Evolutionary conservation across 2,797 vertebrate species (phyloP), one percentile per base, ranked within the genome.

Genomic region (Syngnathus rostellatus): DNA sequence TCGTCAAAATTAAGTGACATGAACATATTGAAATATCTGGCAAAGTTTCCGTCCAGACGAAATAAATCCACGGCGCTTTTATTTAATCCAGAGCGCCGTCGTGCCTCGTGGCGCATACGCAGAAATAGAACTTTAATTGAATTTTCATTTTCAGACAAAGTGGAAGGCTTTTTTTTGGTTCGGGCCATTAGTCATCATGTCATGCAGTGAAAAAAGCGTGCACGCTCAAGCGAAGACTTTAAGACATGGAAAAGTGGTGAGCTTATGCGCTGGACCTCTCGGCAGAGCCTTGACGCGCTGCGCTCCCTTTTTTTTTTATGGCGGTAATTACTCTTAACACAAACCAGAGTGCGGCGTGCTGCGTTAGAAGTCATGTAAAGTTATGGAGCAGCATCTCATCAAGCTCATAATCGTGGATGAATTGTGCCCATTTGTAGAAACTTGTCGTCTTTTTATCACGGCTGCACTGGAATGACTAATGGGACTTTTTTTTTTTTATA

Each of bases 261-360:
- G 68, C 51, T 72, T 62, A 46, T 73, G 69, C 60, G 64, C 74
- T 72, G 79, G 78, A 75, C 65, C 73, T 76, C 68, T 77, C 67
- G 74, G 72, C 65, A 70, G 80, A 75, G 76, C 69, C 66, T 69
- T 65, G 71, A 80, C 76, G 73, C 80, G 69, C 72, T 58, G 70
- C 67, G 73, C 80, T 77, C 65, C 68, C 5, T n/a, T 86, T 80
- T 81, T 88, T 88, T 86, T 48, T 21, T 53, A 87, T 84, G 77
- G 77, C 74, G 66, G 83, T 86, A 87, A 88, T 88, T 86, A 89
- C 82, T 73, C 78, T 55, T 90, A 91, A 91, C 83, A 81, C 73
- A 89, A 90, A 89, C 82, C 90, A 90, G 88, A 88, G 72, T 81
- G 73, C 78, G 74, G 81, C 76, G 81, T 73, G 77, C 83, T 85